Conservation (phyloP, 2,888 invertebrate genomes). For the Mycogona germanica region DNA sequence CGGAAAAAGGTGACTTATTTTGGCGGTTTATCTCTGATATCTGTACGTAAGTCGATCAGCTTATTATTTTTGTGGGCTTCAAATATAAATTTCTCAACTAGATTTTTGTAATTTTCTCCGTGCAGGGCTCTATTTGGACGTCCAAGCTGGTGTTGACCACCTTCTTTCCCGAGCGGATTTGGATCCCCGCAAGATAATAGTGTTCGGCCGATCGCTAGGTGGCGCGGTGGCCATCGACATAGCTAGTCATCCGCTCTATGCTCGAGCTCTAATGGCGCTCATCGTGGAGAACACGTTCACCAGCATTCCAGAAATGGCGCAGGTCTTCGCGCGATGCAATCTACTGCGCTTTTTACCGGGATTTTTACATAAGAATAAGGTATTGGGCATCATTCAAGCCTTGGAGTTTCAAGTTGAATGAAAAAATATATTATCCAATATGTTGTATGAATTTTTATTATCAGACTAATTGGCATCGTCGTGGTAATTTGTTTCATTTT, state of each 20-base stretch:
- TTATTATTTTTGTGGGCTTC: not conserved
- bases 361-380: slow-evolving; percentile 84
- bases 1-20: slow-evolving; percentile 49
- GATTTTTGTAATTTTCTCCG: slow-evolving; percentile 14
- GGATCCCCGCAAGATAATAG: slow-evolving; percentile 66
- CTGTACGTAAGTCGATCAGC: not conserved
- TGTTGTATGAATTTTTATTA: not conserved
- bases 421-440: not conserved
- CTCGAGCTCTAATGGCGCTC: slow-evolving; percentile 67
- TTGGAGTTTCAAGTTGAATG: not conserved
- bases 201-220: slow-evolving; percentile 81
- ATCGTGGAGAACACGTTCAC: slow-evolving; percentile 93
- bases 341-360: slow-evolving; percentile 62
- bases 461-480: no score
- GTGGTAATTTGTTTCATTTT: not conserved
- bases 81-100: not conserved
- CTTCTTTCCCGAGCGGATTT: slow-evolving; percentile 66
- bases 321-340: slow-evolving; percentile 60
- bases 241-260: slow-evolving; percentile 59
- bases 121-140: slow-evolving; percentile 70
- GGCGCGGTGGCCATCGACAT: slow-evolving; percentile 87
- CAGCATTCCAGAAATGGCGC: slow-evolving; percentile 85
- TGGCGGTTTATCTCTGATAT: not conserved
- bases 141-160: slow-evolving; percentile 74
- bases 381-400: slow-evolving; percentile 34